These are phyloP conservation scores for Phrynocephalus forsythii DNA, from an alignment of 2,797 vertebrate species.

Conservation along the genomic window DNA sequence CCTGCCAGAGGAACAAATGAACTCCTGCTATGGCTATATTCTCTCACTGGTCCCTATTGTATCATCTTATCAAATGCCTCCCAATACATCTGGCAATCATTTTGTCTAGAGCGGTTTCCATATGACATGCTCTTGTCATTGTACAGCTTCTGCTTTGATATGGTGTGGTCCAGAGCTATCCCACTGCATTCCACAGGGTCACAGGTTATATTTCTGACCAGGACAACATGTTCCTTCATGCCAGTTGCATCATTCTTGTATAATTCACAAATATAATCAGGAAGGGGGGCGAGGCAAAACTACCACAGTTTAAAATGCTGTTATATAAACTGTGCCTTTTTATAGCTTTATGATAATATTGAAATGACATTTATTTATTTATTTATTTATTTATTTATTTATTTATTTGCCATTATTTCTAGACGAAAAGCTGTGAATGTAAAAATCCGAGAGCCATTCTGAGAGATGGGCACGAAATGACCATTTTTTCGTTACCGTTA, in stretches of 20 bases:
- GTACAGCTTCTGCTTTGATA: conserved; percentile 62
- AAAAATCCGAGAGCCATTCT: conserved; percentile 24
- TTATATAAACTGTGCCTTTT: conserved; percentile 19
- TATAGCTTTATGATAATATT: neutral
- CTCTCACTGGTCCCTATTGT: conserved; percentile 78
- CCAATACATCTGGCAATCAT: conserved; percentile 63
- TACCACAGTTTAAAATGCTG: conserved; percentile 27
- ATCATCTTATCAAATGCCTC: conserved; percentile 58
- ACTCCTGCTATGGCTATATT: conserved; percentile 23
- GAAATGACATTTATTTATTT: neutral
- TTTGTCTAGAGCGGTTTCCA: conserved; percentile 56
- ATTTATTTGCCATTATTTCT: conserved; percentile 7
- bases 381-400: neutral
- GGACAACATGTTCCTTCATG: conserved; percentile 36
- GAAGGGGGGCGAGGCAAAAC: conserved; percentile 32
- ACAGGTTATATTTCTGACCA: conserved; percentile 41
- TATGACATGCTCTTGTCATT: conserved; percentile 44
- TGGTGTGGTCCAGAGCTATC: conserved; percentile 50
- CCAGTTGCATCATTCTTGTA: conserved; percentile 50
- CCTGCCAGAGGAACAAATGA: neutral
- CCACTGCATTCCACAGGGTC: conserved; percentile 54
- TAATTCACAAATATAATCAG: conserved; percentile 65
- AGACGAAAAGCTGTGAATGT: neutral
- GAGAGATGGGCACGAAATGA: too few species aligned
- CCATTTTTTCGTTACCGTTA: too few species aligned